Evolutionary conservation across 2,797 vertebrate genomes (phyloP), one percentile per base, ranked within the genome.

Genomic region (Tragopan temminckii): DNA sequence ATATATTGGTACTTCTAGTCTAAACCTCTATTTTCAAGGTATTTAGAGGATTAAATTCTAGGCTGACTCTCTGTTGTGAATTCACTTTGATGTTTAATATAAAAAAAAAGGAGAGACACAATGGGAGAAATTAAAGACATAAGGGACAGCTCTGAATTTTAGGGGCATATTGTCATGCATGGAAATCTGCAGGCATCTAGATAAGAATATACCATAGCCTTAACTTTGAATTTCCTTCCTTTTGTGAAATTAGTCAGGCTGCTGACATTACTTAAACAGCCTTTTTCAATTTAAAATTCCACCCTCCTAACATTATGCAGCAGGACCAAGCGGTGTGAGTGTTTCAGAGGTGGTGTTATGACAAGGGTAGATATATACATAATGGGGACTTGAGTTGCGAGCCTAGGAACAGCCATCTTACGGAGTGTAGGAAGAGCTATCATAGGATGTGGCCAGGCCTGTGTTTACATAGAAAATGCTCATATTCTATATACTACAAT

Each of bases 31-130:
- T 96, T 96, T 97, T 95, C 91, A 96, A 95, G 95, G 94, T 97
- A 97, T 97, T 97, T 96, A 97, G 95, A 97, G 95, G 92, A 96
- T 95, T 97, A 97, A 97, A 97, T 97, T 97, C 96, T 97, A 97
- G 96, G 94, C 95, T 97, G 97, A 97, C 96, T 97, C 96, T 97
- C 93, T 97, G 97, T 97, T 97, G 95, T 97, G 96, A 97, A 96
- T 96, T 96, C 93, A 94, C 76, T 85, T 95, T 97, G 96, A 97
- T 95, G 95, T 95, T 96, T 94, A 94, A 95, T 93, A 91, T 85
- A 97, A 93, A 94, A 94, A 93, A 94, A 94, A 95, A 89, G 88
- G 86, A 94, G 83, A 89, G 69, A 97, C 61, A 95, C 94, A 95
- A 97, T 96, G 80, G 95, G 91, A 96, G 87, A 93, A 94, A 96